Evolutionary conservation across 2,113 vertebrate genomes (phyloP).

Genomic region (Ellobius talpinus): DNA sequence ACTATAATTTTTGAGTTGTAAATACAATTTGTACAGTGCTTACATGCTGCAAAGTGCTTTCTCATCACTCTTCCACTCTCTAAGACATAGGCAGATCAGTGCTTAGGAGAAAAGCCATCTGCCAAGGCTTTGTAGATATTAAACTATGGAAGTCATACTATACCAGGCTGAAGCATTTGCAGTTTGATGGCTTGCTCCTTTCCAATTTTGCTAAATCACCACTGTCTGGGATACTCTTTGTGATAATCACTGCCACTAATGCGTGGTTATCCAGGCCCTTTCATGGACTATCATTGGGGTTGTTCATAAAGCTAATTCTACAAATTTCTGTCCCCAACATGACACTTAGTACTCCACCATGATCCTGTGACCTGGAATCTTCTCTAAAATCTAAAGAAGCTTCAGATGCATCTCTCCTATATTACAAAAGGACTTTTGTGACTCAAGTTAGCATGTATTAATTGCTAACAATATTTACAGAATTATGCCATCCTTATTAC

Average conservation of each 20-base stretch:
- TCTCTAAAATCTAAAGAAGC: neutral
- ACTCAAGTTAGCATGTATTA: neutral
- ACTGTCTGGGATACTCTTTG: neutral
- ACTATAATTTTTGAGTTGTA: neutral
- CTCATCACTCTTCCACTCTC: neutral
- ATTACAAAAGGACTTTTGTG: neutral
- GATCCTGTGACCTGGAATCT: neutral
- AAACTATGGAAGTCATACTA: neutral
- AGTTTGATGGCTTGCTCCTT: neutral
- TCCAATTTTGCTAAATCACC: neutral
- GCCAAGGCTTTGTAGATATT: neutral
- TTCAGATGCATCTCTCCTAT: neutral
- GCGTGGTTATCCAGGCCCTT: neutral
- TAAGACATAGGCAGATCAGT: neutral
- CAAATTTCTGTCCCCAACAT: neutral
- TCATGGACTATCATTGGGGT: neutral
- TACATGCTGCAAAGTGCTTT: neutral
- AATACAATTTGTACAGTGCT: neutral
- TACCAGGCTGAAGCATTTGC: neutral
- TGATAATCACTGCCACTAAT: neutral
- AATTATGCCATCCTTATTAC: neutral
- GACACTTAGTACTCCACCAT: neutral
- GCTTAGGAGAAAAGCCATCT: neutral
- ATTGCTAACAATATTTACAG: neutral
- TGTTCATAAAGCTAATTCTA: neutral